A percentile compares a stretch with the other conserved stretches of the same genome.
These are phyloP conservation scores for Drosophila koepferae DNA, from an alignment of 2,888 invertebrate genomes.

Conservation along the genomic window DNA sequence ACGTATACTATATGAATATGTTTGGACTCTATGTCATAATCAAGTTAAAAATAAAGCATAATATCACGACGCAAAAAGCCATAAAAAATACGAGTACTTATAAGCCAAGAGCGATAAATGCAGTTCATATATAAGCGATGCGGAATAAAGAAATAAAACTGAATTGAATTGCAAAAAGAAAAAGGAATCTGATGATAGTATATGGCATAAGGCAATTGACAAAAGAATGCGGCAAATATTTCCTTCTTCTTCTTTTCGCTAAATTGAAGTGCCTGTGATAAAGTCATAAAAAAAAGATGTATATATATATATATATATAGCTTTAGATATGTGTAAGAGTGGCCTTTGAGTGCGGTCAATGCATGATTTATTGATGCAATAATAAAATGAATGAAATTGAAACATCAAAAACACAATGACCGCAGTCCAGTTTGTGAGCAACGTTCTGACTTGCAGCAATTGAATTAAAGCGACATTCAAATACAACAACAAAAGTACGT, in stretches of 20 bases:
- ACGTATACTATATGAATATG: constrained; percentile 4
- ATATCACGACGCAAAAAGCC: constrained; percentile 48
- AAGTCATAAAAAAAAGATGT: constrained; percentile 51
- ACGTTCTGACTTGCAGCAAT: constrained; percentile 52
- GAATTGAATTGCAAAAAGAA: constrained; percentile 13
- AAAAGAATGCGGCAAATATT: constrained; percentile 66
- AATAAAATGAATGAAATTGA: constrained; percentile 46
- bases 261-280: constrained; percentile 73
- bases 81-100: constrained; percentile 26
- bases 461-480: constrained; percentile 65
- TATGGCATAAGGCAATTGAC: constrained; percentile 53
- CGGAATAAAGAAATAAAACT: constrained; percentile 20
- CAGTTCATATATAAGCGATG: constrained; percentile 38
- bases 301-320: background rate
- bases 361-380: constrained; percentile 70
- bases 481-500: constrained; percentile 1
- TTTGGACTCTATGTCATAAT: constrained; percentile 56
- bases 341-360: constrained; percentile 54
- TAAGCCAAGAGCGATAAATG: constrained; percentile 47
- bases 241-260: constrained; percentile 25
- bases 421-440: constrained; percentile 19
- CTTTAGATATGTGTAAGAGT: constrained; percentile 1
- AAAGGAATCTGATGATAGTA: constrained; percentile 21
- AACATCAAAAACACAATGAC: constrained; percentile 21
- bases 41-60: constrained; percentile 71